Base-by-base conservation (phyloP, 35 echinoderm and acorn worm species). In the Apostichopus californicus region DNA sequence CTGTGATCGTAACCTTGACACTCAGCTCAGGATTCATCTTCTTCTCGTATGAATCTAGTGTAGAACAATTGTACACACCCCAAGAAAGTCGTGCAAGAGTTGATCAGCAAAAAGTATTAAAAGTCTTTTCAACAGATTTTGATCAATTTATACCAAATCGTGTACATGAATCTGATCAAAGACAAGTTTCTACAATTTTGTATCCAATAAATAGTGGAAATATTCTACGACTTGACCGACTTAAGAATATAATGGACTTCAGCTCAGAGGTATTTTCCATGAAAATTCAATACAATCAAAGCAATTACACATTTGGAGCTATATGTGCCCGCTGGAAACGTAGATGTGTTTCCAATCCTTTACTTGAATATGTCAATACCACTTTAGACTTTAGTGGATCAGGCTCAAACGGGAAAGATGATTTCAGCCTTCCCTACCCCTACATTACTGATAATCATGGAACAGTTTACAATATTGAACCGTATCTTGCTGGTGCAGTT, bases 51-150 rank as follows among this genome's bases (percentile, higher is more conserved):
- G 93, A 95, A 28, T 93, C 93, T 5, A 91, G 90, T 73, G 65
- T 83, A 1, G 78, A 87, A 5, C 56, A 93, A 57, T 80, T 97
- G 56, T 95, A 93, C 73, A 97, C 95, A 10, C 95, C 95, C 6
- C 88, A 94, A 10, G 68, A 90, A 5, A 97, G 95, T 66, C 83
- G 77, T 34, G 95, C 93, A 1, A 25, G 78, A 11, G 80, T 86
- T 25, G 95, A 97, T 9, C 13, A 56, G 5, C 64, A 70, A 6
- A 57, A 79, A 22, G 87, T 95, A 22, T 54, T 66, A 1, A 18
- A 79, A 14, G 20, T 82, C 57, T 97, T 93, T 61, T 93, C 95
- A 18, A 77, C 81, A 3, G 58, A 97, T 24, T 90, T 92, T 68
- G 78, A 95, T 53, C 73, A 58, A 22, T 92, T 90, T 87, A 77